Conservation (phyloP, 2,888 invertebrate species). For the Muscina levida region DNA sequence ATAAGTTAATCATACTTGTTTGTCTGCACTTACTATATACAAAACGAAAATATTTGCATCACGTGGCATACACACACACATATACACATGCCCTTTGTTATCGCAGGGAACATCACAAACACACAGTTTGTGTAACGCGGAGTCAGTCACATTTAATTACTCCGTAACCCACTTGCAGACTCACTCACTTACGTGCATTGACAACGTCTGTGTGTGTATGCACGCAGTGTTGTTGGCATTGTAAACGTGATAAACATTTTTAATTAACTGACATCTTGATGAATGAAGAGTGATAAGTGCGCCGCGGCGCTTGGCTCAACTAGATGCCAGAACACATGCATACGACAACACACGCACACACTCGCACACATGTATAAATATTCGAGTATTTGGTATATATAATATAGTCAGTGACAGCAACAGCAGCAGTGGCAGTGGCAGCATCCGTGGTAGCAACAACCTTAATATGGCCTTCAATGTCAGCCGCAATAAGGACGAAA, state of each 20-base stretch:
- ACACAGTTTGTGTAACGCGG: too few species aligned
- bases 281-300: slow-evolving; percentile 55
- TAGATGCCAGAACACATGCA: too few species aligned
- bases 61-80: too few species aligned
- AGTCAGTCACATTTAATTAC: not conserved
- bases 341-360: too few species aligned
- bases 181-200: not conserved
- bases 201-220: too few species aligned
- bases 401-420: not conserved
- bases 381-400: not conserved
- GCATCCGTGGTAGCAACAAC: not conserved
- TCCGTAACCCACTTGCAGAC: not conserved
- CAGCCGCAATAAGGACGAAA: too few species aligned
- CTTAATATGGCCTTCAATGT: not conserved
- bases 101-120: not conserved
- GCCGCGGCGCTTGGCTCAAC: too few species aligned
- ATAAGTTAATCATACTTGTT: too few species aligned
- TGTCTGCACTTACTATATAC: too few species aligned
- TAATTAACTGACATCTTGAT: slow-evolving; percentile 60
- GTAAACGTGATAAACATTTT: slow-evolving; percentile 57
- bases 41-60: too few species aligned
- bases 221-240: slow-evolving; percentile 40
- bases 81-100: not conserved
- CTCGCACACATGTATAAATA: not conserved
- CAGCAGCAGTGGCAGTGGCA: not conserved